Evolutionary conservation across 2,888 invertebrate genomes (phyloP), one percentile per base, ranked within the genome.

Genomic region (Sinohyriopsis cumingii): DNA sequence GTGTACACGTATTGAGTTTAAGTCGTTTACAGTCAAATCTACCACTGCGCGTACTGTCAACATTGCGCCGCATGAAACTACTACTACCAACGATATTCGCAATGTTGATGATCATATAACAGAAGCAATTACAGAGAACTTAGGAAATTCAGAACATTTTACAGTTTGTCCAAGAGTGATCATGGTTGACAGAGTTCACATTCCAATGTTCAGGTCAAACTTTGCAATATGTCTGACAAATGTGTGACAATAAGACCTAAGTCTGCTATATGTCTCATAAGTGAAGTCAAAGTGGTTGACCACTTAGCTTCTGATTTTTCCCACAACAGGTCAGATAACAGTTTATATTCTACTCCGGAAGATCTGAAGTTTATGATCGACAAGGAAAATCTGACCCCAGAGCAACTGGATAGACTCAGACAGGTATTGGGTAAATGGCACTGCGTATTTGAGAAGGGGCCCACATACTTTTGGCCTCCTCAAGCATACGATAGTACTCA

Each of bases 181-280:
- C 28, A n/a, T 2, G 12, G n/a, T 62, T 28, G 28, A 62, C 62
- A 62, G 7, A 4, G 19, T n/a, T 12, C 28, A 33, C 25, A 62
- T 18, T n/a, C 25, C 12, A 24, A 45, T 28, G 62, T 4, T 62
- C 45, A 25, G 15, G 45, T 62, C 33, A 25, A n/a, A 12, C 25
- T 33, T 62, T 62, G n/a, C 28, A 62, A 62, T 25, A 19, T 62
- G 6, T 62, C 62, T 25, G 62, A 33, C 62, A 62, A 25, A 62
- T 9, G n/a, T 33, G 9, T 62, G 24, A 24, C 12, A 62, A 62
- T 62, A 28, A 15, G 25, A 12, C 45, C 45, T 18, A 4, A 33
- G 33, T 18, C 62, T 33, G 62, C 15, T 33, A 15, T 62, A 24
- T 62, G 45, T 62, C 12, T 28, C 25, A 28, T 62, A 25, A 25